phyloP scores from a whole-genome alignment of 2,113 vertebrate species.

The Corydoras sp. region DNA sequence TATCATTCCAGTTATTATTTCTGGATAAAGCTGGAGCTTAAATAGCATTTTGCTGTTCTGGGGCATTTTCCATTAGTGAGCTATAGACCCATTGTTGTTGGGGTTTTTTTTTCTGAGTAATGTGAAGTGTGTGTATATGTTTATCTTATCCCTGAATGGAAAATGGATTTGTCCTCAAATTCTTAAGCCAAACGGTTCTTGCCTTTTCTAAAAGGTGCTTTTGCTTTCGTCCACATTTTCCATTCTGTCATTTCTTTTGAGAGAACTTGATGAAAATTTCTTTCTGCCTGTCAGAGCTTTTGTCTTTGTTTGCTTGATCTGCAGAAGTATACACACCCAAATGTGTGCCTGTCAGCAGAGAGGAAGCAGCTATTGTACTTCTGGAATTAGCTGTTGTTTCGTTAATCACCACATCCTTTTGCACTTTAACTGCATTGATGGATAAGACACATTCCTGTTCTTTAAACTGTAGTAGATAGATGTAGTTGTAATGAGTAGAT shows the following conservation, averaged over 20 bases:
- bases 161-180: slow-evolving; percentile 21
- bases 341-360: background rate
- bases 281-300: slow-evolving; percentile 1
- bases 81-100: too few species aligned
- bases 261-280: slow-evolving; percentile 6
- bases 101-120: background rate
- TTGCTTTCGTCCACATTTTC: background rate
- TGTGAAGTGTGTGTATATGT: slow-evolving; percentile 9
- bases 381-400: slow-evolving; percentile 1
- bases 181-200: background rate
- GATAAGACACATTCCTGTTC: background rate
- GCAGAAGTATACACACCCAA: background rate
- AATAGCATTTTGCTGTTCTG: too few species aligned
- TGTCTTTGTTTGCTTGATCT: background rate
- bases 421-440: background rate
- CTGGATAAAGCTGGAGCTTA: too few species aligned
- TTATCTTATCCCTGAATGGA: slow-evolving; percentile 10
- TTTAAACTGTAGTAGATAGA: too few species aligned
- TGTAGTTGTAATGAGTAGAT: too few species aligned
- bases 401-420: slow-evolving; percentile 1
- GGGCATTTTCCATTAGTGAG: too few species aligned
- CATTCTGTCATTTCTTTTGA: background rate
- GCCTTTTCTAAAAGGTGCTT: background rate
- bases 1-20: too few species aligned
- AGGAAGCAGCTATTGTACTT: slow-evolving; percentile 16